Evolutionary conservation across 2,888 invertebrate species (phyloP).

Genomic region (Melinaea marsaeus): DNA sequence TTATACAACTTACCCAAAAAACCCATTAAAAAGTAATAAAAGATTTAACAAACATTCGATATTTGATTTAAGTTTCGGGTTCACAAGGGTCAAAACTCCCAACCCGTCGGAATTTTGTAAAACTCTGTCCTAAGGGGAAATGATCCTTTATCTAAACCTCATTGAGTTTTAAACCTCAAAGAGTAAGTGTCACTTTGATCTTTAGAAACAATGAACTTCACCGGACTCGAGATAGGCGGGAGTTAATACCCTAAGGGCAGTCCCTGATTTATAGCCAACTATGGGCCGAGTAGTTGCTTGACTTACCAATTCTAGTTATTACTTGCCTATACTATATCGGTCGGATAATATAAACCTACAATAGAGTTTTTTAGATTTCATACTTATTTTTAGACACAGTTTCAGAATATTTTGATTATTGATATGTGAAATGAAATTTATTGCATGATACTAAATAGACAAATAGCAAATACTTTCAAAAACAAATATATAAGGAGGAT

Average conservation of each 20-base stretch:
- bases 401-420: too few relatives aligned
- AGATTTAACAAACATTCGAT: too few relatives aligned
- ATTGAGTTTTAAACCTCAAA: conserved; percentile 30
- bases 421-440: too few relatives aligned
- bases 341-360: background rate
- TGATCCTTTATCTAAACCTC: conserved; percentile 26
- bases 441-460: too few relatives aligned
- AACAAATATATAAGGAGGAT: too few relatives aligned
- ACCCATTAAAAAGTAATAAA: too few relatives aligned
- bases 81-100: too few relatives aligned
- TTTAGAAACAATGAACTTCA: conserved; percentile 31
- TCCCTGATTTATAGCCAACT: conserved; percentile 16
- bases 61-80: too few relatives aligned
- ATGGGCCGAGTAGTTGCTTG: conserved; percentile 13
- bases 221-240: conserved; percentile 26
- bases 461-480: too few relatives aligned
- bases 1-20: too few relatives aligned
- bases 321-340: conserved; percentile 9
- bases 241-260: conserved; percentile 28
- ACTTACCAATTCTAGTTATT: conserved; percentile 18
- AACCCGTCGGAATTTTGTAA: conserved; percentile 24
- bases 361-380: too few relatives aligned
- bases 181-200: conserved; percentile 33
- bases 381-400: too few relatives aligned
- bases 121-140: conserved; percentile 27